These are phyloP conservation scores for Cyclophora punctaria DNA, from an alignment of 2,888 invertebrate species.

Conservation along the genomic window DNA sequence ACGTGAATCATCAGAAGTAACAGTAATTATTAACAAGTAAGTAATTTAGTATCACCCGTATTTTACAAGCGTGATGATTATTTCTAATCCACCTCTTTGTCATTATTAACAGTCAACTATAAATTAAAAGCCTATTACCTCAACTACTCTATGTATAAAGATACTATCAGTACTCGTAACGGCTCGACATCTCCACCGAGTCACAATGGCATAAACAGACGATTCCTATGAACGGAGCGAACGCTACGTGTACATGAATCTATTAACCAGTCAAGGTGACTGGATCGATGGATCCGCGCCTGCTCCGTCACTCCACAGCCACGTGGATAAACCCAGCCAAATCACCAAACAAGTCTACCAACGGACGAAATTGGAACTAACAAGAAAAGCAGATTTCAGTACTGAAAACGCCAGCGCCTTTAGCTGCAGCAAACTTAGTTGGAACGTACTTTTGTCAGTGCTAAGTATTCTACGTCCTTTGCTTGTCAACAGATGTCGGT, in stretches of 20 bases:
- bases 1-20: too few relatives aligned
- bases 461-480: slow-evolving; percentile 30
- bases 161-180: not conserved
- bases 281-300: slow-evolving; percentile 59
- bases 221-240: slow-evolving; percentile 35
- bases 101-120: too few relatives aligned
- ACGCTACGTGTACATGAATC: slow-evolving; percentile 56
- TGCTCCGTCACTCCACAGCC: slow-evolving; percentile 27
- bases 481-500: slow-evolving; percentile 66
- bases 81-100: too few relatives aligned
- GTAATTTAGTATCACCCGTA: too few relatives aligned
- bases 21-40: too few relatives aligned
- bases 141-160: too few relatives aligned
- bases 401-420: slow-evolving; percentile 20
- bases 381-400: too few relatives aligned
- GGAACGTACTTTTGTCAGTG: too few relatives aligned
- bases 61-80: too few relatives aligned
- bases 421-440: too few relatives aligned
- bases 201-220: slow-evolving; percentile 23
- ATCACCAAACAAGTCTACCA: not conserved
- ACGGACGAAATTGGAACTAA: not conserved
- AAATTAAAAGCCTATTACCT: too few relatives aligned
- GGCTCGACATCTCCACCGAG: slow-evolving; percentile 18
- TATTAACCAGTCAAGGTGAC: slow-evolving; percentile 66
- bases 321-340: not conserved